A percentile compares a stretch with the other conserved stretches of the same genome.
Conservation (phyloP, 2,797 vertebrate genomes). For the Syndactyla subalaris region DNA sequence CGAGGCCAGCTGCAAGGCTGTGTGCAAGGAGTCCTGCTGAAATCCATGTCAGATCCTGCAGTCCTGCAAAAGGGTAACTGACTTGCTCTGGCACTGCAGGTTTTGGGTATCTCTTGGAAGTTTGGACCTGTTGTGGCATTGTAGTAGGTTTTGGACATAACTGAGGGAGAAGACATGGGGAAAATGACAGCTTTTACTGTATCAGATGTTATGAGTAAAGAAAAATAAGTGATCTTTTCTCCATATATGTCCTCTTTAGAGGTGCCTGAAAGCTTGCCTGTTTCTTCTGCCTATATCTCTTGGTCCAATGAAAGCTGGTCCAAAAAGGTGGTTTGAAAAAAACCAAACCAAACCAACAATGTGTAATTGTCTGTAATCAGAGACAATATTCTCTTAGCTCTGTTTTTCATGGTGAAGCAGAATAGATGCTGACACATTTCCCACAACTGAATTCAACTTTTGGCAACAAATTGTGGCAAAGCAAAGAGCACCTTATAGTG, state of each 20-base stretch:
- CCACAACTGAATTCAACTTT: constrained; percentile 31
- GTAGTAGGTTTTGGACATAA: not conserved
- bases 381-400: constrained; percentile 23
- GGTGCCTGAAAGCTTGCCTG: not conserved
- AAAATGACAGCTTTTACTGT: not conserved
- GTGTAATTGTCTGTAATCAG: not conserved
- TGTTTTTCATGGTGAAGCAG: not conserved
- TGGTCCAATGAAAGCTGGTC: not conserved
- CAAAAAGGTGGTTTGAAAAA: not conserved
- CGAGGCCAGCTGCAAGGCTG: not conserved
- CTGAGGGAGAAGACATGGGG: not conserved
- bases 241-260: not conserved
- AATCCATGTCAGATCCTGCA: not conserved
- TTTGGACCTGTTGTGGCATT: not conserved
- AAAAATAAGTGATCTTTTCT: constrained; percentile 26
- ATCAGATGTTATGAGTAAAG: not conserved
- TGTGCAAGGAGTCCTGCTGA: not conserved
- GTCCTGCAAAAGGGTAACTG: not conserved
- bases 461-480: constrained; percentile 31
- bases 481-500: constrained; percentile 60
- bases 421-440: not conserved
- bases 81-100: not conserved
- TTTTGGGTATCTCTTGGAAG: not conserved
- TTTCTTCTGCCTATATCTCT: not conserved
- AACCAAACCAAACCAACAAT: not conserved